Evolutionary conservation across 30 jellyfish, hydroid and myxozoan species (phyloP), one percentile per base, ranked within the genome.

Genomic region (Cassiopea xamachana): DNA sequence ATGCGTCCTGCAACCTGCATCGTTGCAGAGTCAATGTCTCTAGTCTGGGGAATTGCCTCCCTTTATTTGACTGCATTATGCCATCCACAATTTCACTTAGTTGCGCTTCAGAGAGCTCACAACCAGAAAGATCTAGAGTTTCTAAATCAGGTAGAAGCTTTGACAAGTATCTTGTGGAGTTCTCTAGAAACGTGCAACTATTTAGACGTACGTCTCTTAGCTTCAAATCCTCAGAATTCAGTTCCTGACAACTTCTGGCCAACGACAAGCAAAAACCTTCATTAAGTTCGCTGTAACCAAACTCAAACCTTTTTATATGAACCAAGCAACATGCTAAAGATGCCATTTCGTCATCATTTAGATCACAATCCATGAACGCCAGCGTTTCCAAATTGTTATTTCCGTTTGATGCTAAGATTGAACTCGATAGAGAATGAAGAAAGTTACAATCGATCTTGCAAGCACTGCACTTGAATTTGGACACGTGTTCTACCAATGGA

Each of bases 1-100:
- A 70, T 16, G 10, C 48, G 27, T 83, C 92, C 15, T 60, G 19
- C 15, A 83, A 13, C 10, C 75, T 70, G 79, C 92, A 83, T 72
- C 84, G 58, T 47, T 83, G 85, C 12, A 83, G 55, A 2, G 44
- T 46, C 47, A 83, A 46, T 7, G 27, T 55, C 59, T 71, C 46
- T 10, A 83, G 60, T 51, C 67, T 83, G 60, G 84, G 71, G 15
- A 16, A 10, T 19, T 18, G 19, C 4, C 14, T 55, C 15, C 14
- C 69, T 27, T 10, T 43, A 2, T 60, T 19, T 8, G 69, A 80
- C 9, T n/a, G 39, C 46, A 48, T 1, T n/a, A 64, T 80, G 76
- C 85, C 2, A 5, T 72, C 83, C 5, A 17, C 85, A 69, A 61
- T 59, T 16, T 39, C 86, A 9, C 59, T 59, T 48, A 78, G 7